phyloP scores from a whole-genome alignment of 2,797 vertebrate species.

The Stomatorhinus walkeri region DNA sequence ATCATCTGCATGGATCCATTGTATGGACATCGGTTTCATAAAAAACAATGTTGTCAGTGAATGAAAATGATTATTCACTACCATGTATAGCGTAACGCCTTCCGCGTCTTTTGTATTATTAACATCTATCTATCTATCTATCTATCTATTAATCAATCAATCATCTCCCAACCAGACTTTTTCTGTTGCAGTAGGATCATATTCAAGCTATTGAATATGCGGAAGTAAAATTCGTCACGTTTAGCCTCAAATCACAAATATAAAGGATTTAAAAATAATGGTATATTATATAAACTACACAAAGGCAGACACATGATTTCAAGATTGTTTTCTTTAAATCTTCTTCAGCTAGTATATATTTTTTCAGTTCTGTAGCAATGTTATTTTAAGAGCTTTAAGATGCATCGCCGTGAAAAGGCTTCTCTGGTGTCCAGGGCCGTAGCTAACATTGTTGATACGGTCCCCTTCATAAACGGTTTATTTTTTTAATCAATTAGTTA shows the following conservation, averaged over 20 bases:
- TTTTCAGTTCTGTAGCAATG: background rate
- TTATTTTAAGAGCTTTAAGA: background rate
- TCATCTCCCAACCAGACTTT: background rate
- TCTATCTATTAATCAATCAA: background rate
- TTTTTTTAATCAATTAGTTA: background rate
- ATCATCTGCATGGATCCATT: background rate
- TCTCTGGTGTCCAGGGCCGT: background rate
- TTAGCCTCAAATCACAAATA: background rate
- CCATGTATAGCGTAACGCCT: background rate
- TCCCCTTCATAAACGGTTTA: background rate
- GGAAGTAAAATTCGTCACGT: background rate
- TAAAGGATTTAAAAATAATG: background rate
- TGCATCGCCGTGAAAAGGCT: background rate
- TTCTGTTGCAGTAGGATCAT: background rate
- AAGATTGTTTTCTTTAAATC: background rate
- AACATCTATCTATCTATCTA: background rate
- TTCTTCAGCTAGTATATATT: background rate
- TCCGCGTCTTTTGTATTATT: background rate
- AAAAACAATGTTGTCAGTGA: background rate
- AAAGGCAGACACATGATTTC: background rate
- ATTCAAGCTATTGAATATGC: background rate
- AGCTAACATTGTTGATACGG: background rate
- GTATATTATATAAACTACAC: background rate
- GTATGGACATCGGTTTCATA: background rate
- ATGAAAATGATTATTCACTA: background rate